Conservation (phyloP, 2,888 invertebrate genomes). For the Tubulanus polymorphus region DNA sequence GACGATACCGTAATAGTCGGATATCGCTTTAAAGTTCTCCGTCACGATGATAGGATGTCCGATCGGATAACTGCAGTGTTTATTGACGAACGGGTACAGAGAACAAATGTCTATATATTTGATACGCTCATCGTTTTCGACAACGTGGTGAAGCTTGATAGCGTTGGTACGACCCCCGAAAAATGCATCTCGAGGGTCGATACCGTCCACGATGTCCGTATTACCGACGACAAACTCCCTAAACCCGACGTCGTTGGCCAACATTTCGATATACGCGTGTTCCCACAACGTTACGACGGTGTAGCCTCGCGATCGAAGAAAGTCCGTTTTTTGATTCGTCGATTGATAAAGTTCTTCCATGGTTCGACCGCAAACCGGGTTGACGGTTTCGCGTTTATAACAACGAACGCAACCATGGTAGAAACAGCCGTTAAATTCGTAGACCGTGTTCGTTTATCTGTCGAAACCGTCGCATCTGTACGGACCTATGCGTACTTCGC, state of each 20-base stretch:
- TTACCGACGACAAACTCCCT: conserved; percentile 11
- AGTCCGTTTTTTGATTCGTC: conserved; percentile 14
- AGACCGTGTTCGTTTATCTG: conserved; percentile 12
- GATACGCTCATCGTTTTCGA: conserved; percentile 19
- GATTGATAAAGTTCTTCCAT: conserved; percentile 6
- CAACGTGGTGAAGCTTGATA: conserved; percentile 24
- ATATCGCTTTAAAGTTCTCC: background rate
- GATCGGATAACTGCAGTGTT: conserved; percentile 25
- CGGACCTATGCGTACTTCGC: conserved; percentile 17
- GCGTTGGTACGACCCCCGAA: conserved; percentile 32
- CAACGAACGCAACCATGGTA: conserved; percentile 24
- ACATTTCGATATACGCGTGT: conserved; percentile 17
- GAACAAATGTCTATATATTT: conserved; percentile 23
- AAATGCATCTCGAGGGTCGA: conserved; percentile 31
- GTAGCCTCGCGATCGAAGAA: conserved; percentile 15
- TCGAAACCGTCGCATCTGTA: conserved; percentile 20
- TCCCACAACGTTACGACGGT: conserved; percentile 25
- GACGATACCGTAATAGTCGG: conserved; percentile 29
- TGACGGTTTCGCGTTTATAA: conserved; percentile 4
- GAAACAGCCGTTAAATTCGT: conserved; percentile 23
- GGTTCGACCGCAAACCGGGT: background rate
- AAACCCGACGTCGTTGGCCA: conserved; percentile 14
- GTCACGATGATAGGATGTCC: conserved; percentile 28
- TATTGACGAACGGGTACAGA: conserved; percentile 32
- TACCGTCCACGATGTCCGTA: conserved; percentile 15